Percentiles rank a stretch among this genome's conserved stretches.
Evolutionary conservation across 2,888 invertebrate species (phyloP).

Genomic region (Diogma glabrata): DNA sequence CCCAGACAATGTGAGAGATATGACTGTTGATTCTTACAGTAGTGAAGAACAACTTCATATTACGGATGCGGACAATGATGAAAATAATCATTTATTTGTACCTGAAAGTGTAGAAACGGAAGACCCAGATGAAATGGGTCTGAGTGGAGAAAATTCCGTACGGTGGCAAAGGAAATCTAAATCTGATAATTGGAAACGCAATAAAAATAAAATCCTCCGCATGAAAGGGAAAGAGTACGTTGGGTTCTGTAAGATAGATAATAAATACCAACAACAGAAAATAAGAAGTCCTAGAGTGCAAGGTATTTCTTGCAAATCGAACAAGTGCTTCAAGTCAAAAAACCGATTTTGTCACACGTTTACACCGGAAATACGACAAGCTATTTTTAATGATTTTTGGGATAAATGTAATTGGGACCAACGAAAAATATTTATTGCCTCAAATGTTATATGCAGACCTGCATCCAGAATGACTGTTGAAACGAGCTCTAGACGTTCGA

Average conservation of each 20-base stretch:
- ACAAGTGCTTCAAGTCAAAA: too few relatives aligned
- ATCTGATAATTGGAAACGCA: not conserved
- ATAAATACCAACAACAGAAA: slow-evolving; percentile 1
- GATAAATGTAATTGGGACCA: too few relatives aligned
- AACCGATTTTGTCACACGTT: too few relatives aligned
- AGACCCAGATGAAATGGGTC: not conserved
- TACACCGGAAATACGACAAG: too few relatives aligned
- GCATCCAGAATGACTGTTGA: too few relatives aligned
- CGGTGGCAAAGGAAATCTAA: not conserved
- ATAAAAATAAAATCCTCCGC: not conserved
- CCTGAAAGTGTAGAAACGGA: not conserved
- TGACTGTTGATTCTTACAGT: not conserved
- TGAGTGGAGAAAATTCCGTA: not conserved
- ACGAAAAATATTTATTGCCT: too few relatives aligned
- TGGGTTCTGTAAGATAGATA: not conserved
- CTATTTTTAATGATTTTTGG: too few relatives aligned
- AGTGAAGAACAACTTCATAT: not conserved
- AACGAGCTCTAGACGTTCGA: too few relatives aligned
- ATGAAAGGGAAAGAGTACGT: not conserved
- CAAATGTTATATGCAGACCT: too few relatives aligned
- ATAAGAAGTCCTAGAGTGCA: too few relatives aligned
- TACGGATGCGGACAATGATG: slow-evolving; percentile 1
- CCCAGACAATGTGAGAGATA: not conserved
- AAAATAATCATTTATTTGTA: not conserved
- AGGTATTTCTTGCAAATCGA: too few relatives aligned